Evolutionary conservation across 1,140 invertebrate species (phyloP), one percentile per base, ranked within the genome.

Genomic region (Zeugodacus cucurbitae): DNA sequence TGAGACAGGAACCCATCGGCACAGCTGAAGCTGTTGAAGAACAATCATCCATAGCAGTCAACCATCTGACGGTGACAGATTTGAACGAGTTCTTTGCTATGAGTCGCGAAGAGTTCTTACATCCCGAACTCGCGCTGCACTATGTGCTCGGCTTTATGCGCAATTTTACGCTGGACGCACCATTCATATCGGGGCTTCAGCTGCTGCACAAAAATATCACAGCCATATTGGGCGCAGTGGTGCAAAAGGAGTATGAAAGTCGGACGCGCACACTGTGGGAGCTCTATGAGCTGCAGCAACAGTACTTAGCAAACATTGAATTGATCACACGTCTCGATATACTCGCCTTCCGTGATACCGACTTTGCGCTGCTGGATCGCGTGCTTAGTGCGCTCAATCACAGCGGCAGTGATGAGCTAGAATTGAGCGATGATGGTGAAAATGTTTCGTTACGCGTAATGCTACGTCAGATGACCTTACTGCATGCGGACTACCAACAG

Each of bases 121-220:
- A 41, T 26, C 86, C 90, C 17, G 57, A 59, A 34, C 89, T 91
- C 1, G 88, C 90, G 1, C 64, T 92, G 1, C 88, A 88, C 22
- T 93, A 91, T 87, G 90, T 92, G 17, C 78, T 89, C 0, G 87
- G 74, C 57, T 93, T 93, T 59, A 91, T 93, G 91, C 57, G 67
- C 59, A 93, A 93, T 74, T 93, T 89, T 57, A 92, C 92, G 1
- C 89, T 93, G 89, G 92, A 93, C 17, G 90, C 92, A 88, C 89
- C 89, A 5, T 92, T 91, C n/a, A 93, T 93, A n/a, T 89, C 89
- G 3, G 91, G 91, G 17, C 70, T 93, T 32, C 90, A 92, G 86
- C 85, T 93, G 22, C 90, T 90, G 48, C 90, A 93, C 86, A 87
- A 62, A 6, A 92, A 91, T 85, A 87, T 92, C 0, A 92, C 89